phyloP scores from a whole-genome alignment of 2,888 invertebrate genomes.

The Ornithoptera alexandrae region DNA sequence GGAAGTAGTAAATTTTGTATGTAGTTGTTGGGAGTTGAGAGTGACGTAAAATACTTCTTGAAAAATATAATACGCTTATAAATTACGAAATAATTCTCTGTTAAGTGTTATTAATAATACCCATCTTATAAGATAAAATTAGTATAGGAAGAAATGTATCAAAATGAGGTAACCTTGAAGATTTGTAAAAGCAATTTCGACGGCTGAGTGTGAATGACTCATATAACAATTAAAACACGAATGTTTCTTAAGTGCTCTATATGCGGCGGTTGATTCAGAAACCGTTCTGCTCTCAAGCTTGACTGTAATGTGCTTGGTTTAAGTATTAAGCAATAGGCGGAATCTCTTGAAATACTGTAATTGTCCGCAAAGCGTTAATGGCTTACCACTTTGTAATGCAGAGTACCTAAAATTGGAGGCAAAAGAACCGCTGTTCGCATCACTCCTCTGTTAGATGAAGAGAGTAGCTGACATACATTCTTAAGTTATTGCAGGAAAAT shows the following conservation, averaged over 20 bases:
- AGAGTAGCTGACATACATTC: too few relatives aligned
- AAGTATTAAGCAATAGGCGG: slow-evolving; percentile 21
- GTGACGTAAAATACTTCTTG: too few relatives aligned
- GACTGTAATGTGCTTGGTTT: slow-evolving; percentile 16
- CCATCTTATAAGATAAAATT: background rate
- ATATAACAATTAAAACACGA: slow-evolving; percentile 38
- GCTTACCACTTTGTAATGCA: too few relatives aligned
- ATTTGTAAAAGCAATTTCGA: slow-evolving; percentile 19
- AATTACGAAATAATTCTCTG: background rate
- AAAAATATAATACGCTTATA: background rate
- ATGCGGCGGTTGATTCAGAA: slow-evolving; percentile 32
- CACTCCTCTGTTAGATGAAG: too few relatives aligned
- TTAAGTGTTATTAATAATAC: background rate
- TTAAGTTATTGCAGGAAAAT: too few relatives aligned
- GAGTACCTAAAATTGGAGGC: too few relatives aligned
- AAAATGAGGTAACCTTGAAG: background rate
- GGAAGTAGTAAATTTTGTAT: too few relatives aligned
- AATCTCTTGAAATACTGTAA: background rate
- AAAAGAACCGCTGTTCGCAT: too few relatives aligned
- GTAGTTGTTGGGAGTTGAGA: too few relatives aligned
- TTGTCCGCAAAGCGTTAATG: background rate
- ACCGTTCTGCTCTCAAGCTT: slow-evolving; percentile 34
- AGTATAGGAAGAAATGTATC: background rate
- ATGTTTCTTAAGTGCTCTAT: slow-evolving; percentile 33
- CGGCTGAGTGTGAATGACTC: slow-evolving; percentile 19